Base-by-base conservation (phyloP, 2,797 vertebrate genomes). In the Hippoglossus hippoglossus region DNA sequence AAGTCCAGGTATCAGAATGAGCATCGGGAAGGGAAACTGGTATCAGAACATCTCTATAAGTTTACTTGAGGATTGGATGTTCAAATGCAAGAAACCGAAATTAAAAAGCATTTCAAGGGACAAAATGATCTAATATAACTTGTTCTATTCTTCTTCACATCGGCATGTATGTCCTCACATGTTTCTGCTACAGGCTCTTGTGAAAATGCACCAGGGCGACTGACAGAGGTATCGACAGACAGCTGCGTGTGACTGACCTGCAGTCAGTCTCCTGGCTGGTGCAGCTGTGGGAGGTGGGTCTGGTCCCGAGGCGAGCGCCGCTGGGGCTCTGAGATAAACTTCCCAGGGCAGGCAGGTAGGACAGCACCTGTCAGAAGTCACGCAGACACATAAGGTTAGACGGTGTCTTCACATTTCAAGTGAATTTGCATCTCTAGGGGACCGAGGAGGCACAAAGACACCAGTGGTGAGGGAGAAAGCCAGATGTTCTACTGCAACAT, bases 271-370 rank as follows among this genome's bases (percentile, higher is more conserved):
- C 94, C 79, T 86, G 93, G 80, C 92, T 93, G 77, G 87, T 78
- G 73, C 94, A 93, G 88, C 90, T 95, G 93, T 94, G 81, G 85
- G 93, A 90, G 89, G 91, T 57, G 92, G 87, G 90, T 84, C 91
- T 87, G 60, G 86, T 91, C 90, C 71, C 89, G 90, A 87, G 89
- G 80, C 59, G 74, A 78, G 65, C 74, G 77, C 66, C 54, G 5
- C 83, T 70, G 59, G 86, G 77, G 82, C 71, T 55, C 74, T 89
- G 82, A 79, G 89, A 92, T 63, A 95, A 75, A 85, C 87, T 90
- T 87, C 84, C 94, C 87, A 99, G 87, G 83, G 93, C 94, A 70
- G 92, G 94, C 57, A 94, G 93, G 92, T 98, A 99, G 82, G 93
- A 94, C 83, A 88, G 93, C 79, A 98, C 91, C 98, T 99, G 94